Percentiles rank a stretch among this genome's conserved stretches.
Evolutionary conservation across 1,140 invertebrate genomes (phyloP).

Genomic region (Brachionus sp.): DNA sequence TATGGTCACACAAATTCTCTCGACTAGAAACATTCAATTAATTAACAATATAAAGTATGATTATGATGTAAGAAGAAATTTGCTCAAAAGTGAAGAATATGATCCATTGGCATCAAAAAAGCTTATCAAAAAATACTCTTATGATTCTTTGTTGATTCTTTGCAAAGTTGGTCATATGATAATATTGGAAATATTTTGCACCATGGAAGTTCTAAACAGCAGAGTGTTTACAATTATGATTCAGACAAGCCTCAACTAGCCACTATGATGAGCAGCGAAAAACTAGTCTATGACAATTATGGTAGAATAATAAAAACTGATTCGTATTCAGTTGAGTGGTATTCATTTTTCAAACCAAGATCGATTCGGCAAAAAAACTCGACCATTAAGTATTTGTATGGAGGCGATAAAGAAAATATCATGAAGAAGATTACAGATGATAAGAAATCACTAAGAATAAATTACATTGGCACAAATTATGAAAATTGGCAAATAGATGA

Average conservation of each 20-base stretch:
- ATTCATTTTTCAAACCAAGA: not conserved
- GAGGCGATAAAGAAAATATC: slow-evolving; percentile 3
- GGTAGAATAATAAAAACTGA: not conserved
- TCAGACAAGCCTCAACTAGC: slow-evolving; percentile 1
- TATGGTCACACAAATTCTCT: not conserved
- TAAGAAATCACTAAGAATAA: not conserved
- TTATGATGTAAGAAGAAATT: slow-evolving; percentile 10
- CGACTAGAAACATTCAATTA: slow-evolving; percentile 15
- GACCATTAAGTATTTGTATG: slow-evolving; percentile 10
- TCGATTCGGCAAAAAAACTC: not conserved
- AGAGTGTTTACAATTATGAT: slow-evolving; percentile 11
- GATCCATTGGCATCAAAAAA: slow-evolving; percentile 4
- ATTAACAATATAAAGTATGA: slow-evolving; percentile 1
- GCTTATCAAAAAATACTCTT: not conserved
- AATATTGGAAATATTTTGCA: slow-evolving; percentile 16
- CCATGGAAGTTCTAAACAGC: not conserved
- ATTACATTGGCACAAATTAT: not conserved
- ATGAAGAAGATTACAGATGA: slow-evolving; percentile 5
- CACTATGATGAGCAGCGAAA: not conserved
- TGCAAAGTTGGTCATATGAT: not conserved
- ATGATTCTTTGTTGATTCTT: not conserved
- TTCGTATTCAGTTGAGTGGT: not conserved
- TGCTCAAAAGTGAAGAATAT: slow-evolving; percentile 3
- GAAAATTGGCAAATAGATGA: slow-evolving; percentile 1
- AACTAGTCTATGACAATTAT: not conserved